These are phyloP conservation scores for Thereuonema tuberculata DNA, from an alignment of 1,140 invertebrate species.

Conservation along the genomic window DNA sequence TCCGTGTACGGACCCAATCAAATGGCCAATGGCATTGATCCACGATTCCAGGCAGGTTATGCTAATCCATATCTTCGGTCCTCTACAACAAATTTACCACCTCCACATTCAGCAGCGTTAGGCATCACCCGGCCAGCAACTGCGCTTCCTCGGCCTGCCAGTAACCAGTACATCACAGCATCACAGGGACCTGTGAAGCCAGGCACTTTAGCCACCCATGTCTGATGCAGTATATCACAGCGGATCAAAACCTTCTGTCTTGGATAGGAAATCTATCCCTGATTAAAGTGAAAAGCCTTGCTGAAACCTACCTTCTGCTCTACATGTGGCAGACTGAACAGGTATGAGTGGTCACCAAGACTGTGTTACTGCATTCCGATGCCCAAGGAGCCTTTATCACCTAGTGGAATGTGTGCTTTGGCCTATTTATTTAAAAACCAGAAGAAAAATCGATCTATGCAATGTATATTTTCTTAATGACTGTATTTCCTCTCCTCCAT, in stretches of 20 bases:
- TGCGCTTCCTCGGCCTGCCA: slow-evolving; percentile 33
- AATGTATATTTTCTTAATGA: slow-evolving; percentile 2
- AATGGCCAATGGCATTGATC: slow-evolving; percentile 48
- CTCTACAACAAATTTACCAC: slow-evolving; percentile 35
- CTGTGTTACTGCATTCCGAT: background rate
- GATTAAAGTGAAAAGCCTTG: background rate
- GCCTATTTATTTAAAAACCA: background rate
- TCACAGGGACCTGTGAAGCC: slow-evolving; percentile 36
- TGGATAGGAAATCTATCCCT: background rate
- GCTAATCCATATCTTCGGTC: slow-evolving; percentile 71
- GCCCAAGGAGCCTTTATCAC: background rate
- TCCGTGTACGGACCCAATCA: slow-evolving; percentile 14
- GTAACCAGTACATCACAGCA: slow-evolving; percentile 34
- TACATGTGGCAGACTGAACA: background rate
- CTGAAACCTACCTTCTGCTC: background rate
- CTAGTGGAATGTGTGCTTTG: background rate
- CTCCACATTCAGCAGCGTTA: slow-evolving; percentile 44
- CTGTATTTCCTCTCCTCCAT: no score
- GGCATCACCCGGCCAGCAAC: slow-evolving; percentile 48
- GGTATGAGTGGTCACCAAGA: background rate
- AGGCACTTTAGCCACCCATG: slow-evolving; percentile 44
- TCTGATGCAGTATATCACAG: slow-evolving; percentile 25
- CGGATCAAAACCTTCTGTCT: background rate
- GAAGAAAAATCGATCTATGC: background rate
- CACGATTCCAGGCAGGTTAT: slow-evolving; percentile 71